These are phyloP conservation scores for Sarcophaga rosellei DNA, from an alignment of 2,888 invertebrate genomes.

Conservation along the genomic window DNA sequence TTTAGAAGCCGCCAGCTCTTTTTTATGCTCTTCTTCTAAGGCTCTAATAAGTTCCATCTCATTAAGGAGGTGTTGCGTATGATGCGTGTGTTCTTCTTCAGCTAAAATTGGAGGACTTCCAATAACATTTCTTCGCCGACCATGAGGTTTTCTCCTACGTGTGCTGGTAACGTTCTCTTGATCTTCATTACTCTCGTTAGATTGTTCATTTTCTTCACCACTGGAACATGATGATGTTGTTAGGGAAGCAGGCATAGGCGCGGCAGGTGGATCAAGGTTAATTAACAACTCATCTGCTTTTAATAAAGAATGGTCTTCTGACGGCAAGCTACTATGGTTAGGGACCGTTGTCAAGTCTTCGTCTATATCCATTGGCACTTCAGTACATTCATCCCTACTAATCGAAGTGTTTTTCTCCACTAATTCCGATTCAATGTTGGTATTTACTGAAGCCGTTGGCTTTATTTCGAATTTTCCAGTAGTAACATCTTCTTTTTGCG, in stretches of 20 bases:
- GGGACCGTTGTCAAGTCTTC: conserved; percentile 77
- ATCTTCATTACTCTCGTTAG: conserved; percentile 73
- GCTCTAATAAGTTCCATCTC: conserved; percentile 77
- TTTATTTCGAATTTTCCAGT: conserved; percentile 14
- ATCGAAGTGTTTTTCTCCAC: not conserved
- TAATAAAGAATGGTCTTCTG: conserved; percentile 67
- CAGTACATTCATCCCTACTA: conserved; percentile 72
- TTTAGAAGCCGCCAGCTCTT: conserved; percentile 75
- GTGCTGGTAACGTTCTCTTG: conserved; percentile 70
- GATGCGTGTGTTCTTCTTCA: conserved; percentile 77
- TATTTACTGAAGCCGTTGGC: not conserved
- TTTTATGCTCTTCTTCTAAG: conserved; percentile 77
- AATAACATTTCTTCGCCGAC: conserved; percentile 69
- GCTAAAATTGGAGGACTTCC: conserved; percentile 72
- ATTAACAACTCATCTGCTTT: conserved; percentile 69
- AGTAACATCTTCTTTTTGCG: not conserved
- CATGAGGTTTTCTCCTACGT: conserved; percentile 60
- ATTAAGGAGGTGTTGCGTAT: conserved; percentile 77
- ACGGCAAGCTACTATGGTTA: conserved; percentile 73
- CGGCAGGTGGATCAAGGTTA: conserved; percentile 77
- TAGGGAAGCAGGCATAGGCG: conserved; percentile 77
- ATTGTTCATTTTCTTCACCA: conserved; percentile 70
- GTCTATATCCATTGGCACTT: conserved; percentile 78
- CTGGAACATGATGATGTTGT: conserved; percentile 66
- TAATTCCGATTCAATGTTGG: conserved; percentile 1